Evolutionary conservation across 2,797 vertebrate genomes (phyloP).

Genomic region (Pempheris klunzingeri): DNA sequence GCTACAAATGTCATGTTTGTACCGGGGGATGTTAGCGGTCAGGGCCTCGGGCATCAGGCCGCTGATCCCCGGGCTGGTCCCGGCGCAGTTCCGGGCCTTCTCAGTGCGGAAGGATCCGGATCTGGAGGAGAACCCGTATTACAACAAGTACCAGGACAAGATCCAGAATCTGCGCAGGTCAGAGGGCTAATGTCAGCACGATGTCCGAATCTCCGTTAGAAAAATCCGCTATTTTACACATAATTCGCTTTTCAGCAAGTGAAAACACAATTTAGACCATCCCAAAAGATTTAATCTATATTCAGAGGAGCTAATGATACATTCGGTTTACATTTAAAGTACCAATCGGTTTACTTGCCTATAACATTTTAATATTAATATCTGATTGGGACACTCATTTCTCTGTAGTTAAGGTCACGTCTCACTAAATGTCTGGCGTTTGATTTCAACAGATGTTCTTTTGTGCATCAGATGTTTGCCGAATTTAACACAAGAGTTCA

Average conservation of each 20-base stretch:
- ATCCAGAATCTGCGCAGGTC: slow-evolving; percentile 93
- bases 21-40: slow-evolving; percentile 88
- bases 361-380: background rate
- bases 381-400: background rate
- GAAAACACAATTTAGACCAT: accelerated
- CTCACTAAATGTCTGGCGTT: too few species aligned
- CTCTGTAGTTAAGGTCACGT: too few species aligned
- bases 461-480: too few species aligned
- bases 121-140: slow-evolving; percentile 91
- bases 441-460: too few species aligned
- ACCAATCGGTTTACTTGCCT: background rate
- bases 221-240: background rate
- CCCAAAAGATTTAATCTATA: accelerated
- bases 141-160: slow-evolving; percentile 91
- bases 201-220: background rate
- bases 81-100: slow-evolving; percentile 85
- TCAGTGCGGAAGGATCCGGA: slow-evolving; percentile 83
- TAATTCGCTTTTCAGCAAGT: accelerated
- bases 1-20: slow-evolving; percentile 87
- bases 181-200: background rate
- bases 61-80: slow-evolving; percentile 84
- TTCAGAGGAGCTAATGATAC: accelerated
- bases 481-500: too few species aligned
- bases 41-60: slow-evolving; percentile 80
- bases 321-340: background rate